Evolutionary conservation across 2,888 invertebrate genomes (phyloP).

Genomic region (Drosophila trichaetosa): DNA sequence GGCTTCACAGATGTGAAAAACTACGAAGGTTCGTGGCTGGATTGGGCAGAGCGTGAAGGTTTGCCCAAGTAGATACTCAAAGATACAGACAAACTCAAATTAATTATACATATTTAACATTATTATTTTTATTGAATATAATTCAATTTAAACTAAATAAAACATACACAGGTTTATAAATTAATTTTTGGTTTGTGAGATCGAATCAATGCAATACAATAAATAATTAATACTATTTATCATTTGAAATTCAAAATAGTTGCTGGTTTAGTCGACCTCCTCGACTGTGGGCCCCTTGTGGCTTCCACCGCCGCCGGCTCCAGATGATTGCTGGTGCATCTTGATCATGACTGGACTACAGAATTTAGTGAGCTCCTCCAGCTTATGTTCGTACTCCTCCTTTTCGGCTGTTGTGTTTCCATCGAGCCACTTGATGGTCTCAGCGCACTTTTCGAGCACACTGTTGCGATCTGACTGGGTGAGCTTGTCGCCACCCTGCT

Average conservation of each 20-base stretch:
- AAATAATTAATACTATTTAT: slow-evolving; percentile 5
- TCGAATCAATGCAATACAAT: background rate
- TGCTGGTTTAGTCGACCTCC: slow-evolving; percentile 54
- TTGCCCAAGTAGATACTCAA: slow-evolving; percentile 64
- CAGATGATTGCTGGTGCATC: slow-evolving; percentile 71
- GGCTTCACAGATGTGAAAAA: slow-evolving; percentile 81
- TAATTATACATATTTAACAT: background rate
- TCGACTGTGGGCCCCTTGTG: slow-evolving; percentile 55
- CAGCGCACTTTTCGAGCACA: slow-evolving; percentile 86
- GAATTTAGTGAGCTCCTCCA: slow-evolving; percentile 81
- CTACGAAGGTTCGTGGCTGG: slow-evolving; percentile 83
- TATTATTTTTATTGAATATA: slow-evolving; percentile 15
- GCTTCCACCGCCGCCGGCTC: slow-evolving; percentile 23
- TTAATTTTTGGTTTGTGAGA: slow-evolving; percentile 28
- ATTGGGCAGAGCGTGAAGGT: slow-evolving; percentile 83
- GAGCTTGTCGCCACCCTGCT: slow-evolving; percentile 87
- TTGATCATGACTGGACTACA: slow-evolving; percentile 86
- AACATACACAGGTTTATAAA: background rate
- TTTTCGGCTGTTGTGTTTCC: slow-evolving; percentile 91
- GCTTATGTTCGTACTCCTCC: slow-evolving; percentile 89
- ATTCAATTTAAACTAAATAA: slow-evolving; percentile 6
- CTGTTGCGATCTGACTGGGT: slow-evolving; percentile 37
- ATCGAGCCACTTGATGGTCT: slow-evolving; percentile 90
- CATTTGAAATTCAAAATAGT: background rate
- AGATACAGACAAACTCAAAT: background rate